phyloP scores from a whole-genome alignment of 1,140 invertebrate genomes.

The Zaprionus kolodkinae region DNA sequence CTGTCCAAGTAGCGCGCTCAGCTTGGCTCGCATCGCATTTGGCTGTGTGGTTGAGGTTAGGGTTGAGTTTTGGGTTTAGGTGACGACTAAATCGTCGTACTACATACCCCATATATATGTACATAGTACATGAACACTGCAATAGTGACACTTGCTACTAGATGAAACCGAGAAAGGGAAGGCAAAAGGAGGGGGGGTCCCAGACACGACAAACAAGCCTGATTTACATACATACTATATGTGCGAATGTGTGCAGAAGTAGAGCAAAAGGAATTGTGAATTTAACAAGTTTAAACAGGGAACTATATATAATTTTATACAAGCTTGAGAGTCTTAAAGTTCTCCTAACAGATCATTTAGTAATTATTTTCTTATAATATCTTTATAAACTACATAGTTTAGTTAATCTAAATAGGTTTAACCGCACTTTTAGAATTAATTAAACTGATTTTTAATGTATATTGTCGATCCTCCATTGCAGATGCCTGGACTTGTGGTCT shows the following conservation, averaged over 20 bases:
- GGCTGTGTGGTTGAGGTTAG: slow-evolving; percentile 5
- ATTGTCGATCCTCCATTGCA: slow-evolving; percentile 40
- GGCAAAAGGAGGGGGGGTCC: too few relatives aligned
- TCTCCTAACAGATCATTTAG: too few relatives aligned
- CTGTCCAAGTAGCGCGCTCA: slow-evolving; percentile 32
- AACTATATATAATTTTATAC: neutral
- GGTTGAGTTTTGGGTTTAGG: slow-evolving; percentile 16
- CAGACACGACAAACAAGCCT: slow-evolving; percentile 16
- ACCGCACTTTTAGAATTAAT: too few relatives aligned
- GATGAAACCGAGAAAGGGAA: too few relatives aligned
- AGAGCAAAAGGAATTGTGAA: neutral
- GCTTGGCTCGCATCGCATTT: slow-evolving; percentile 10
- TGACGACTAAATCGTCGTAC: slow-evolving; percentile 20
- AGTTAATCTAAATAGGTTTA: too few relatives aligned
- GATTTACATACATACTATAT: slow-evolving; percentile 1
- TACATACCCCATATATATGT: neutral
- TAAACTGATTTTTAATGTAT: too few relatives aligned
- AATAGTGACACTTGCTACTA: slow-evolving; percentile 11
- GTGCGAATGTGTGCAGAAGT: slow-evolving; percentile 2
- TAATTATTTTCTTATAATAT: neutral
- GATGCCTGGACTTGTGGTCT: slow-evolving; percentile 95
- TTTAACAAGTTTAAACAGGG: neutral
- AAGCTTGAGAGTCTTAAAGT: neutral
- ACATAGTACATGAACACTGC: slow-evolving; percentile 15
- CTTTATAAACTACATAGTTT: neutral